Evolutionary conservation across 2,888 invertebrate genomes (phyloP).

Genomic region (Ochropleura plecta): DNA sequence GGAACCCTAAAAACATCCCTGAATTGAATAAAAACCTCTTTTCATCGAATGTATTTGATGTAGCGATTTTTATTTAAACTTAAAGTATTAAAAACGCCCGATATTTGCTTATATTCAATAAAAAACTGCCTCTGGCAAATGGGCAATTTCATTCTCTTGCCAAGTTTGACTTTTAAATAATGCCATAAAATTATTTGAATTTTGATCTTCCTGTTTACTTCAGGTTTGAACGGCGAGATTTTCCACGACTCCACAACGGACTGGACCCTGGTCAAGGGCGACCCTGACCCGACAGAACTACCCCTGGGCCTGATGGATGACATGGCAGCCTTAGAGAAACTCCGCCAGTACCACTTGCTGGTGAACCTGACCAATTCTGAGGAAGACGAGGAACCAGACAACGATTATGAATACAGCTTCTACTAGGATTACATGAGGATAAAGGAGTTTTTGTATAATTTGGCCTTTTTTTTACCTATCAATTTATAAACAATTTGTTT

Average conservation of each 20-base stretch:
- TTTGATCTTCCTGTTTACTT: neutral
- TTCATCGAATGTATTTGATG: no score
- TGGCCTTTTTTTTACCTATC: conserved; percentile 17
- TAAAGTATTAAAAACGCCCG: no score
- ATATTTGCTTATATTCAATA: no score
- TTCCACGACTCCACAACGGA: conserved; percentile 81
- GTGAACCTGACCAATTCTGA: conserved; percentile 78
- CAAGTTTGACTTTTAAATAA: neutral
- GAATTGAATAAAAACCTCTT: no score
- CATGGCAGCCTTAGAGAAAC: conserved; percentile 78
- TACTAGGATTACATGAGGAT: conserved; percentile 76
- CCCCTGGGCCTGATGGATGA: conserved; percentile 74
- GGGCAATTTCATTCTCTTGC: no score
- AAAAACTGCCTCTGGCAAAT: no score
- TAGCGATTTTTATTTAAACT: no score
- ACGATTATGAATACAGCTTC: conserved; percentile 83
- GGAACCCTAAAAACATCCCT: no score
- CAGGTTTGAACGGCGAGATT: conserved; percentile 82
- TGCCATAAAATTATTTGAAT: no score
- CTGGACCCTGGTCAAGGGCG: conserved; percentile 77
- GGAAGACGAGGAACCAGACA: conserved; percentile 77
- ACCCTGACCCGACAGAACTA: conserved; percentile 72
- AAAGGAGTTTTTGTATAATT: conserved; percentile 53
- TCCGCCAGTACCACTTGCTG: conserved; percentile 80
- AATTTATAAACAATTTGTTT: neutral